Evolutionary conservation across 2,888 invertebrate genomes (phyloP), one percentile per base, ranked within the genome.

Genomic region (Leucophora obtusa): DNA sequence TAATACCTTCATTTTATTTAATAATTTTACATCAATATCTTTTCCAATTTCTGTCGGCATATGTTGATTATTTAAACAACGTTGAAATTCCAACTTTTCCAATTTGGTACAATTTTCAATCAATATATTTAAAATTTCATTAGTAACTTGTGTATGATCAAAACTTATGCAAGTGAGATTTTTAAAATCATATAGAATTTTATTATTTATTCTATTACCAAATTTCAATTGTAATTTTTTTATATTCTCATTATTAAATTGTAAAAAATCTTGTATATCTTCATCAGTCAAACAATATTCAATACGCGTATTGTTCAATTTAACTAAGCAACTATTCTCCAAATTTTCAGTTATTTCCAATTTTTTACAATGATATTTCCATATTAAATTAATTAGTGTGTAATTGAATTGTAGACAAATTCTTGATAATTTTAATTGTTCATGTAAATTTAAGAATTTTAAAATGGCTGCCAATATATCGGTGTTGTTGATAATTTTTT

Each of bases 391-490:
- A 9, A 35, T 10, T 24, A 62, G 15, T 4, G 47, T n/a, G 8
- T 24, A 24, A 11, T 62, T 43, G 18, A 62, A 62, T 24, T 21
- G 24, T n/a, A 24, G 2, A 10, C 24, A 62, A 24, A 62, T 47
- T n/a, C 14, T 43, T 47, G 47, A 24, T 8, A 62, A 24, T 47
- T 24, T 62, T 4, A 62, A 10, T 62, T 62, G 60, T 47, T 62
- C 60, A 11, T 24, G 43, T 62, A 62, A 47, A 24, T 47, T 47
- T 14, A 62, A 47, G 11, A 15, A 47, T 24, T 47, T 43, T 11
- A 62, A 62, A 24, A 62, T 62, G 8, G 21, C 18, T 24, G 14
- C 60, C n/a, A 62, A 24, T 9, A n/a, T 24, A 24, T 62, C 60
- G 15, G 6, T 11, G 4, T 62, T 62, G 10, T 62, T n/a, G 1